Conservation (phyloP, 2,888 invertebrate genomes). For the Phoenoteleia sp. region DNA sequence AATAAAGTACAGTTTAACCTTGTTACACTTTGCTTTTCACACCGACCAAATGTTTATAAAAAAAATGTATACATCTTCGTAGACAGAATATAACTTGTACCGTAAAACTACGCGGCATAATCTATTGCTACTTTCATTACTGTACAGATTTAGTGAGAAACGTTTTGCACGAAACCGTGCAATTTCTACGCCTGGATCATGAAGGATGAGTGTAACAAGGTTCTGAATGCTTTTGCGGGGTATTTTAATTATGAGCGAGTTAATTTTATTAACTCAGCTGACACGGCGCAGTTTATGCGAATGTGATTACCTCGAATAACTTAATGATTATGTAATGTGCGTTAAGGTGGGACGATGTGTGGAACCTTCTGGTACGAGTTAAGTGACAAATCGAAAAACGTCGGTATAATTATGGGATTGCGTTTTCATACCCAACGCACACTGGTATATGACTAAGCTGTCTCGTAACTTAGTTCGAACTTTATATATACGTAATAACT, state of each 20-base stretch:
- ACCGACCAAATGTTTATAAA: neutral
- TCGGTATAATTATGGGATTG: neutral
- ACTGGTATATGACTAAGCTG: neutral
- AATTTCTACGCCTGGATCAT: neutral
- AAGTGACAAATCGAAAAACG: neutral
- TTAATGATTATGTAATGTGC: neutral
- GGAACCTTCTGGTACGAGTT: neutral
- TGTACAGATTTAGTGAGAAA: neutral
- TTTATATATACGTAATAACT: neutral
- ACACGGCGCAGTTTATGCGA: neutral
- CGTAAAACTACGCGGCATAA: neutral
- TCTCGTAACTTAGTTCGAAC: neutral
- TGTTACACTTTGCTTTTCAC: slow-evolving; percentile 37
- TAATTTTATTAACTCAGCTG: neutral
- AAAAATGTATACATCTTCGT: neutral
- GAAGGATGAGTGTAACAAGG: neutral
- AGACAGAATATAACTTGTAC: neutral
- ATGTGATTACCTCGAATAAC: neutral
- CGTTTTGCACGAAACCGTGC: neutral
- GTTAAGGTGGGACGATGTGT: neutral
- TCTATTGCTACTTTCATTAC: neutral
- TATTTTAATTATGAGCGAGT: neutral
- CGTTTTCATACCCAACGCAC: neutral
- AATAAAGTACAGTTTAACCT: slow-evolving; percentile 53
- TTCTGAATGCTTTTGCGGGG: neutral